Conservation (phyloP, 2,888 invertebrate genomes). For the Augiades crinisus region DNA sequence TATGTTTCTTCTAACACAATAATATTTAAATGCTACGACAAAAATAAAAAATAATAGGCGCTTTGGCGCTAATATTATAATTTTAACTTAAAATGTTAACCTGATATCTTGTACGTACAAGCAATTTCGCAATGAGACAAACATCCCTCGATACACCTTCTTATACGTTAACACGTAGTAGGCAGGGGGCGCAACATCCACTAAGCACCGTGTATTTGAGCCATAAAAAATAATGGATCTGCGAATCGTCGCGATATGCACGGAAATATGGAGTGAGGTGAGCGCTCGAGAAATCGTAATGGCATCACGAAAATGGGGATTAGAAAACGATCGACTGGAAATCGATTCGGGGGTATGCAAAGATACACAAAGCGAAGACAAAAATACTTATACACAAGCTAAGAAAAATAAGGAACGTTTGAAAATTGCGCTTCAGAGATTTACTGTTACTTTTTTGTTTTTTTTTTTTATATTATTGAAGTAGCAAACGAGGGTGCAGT, state of each 20-base stretch:
- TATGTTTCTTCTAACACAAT: no score
- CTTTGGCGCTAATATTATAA: no score
- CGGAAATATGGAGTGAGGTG: conserved; percentile 78
- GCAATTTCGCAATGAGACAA: not conserved
- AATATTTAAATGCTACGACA: no score
- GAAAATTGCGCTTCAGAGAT: no score
- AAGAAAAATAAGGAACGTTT: no score
- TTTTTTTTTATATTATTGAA: no score
- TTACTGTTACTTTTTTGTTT: no score
- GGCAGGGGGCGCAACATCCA: conserved; percentile 61
- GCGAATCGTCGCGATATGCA: conserved; percentile 79
- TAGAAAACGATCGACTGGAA: conserved; percentile 76
- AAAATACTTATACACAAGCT: not conserved
- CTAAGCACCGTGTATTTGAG: conserved; percentile 73
- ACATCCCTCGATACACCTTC: conserved; percentile 49
- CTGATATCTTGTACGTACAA: no score
- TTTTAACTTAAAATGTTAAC: no score
- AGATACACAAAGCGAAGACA: conserved; percentile 39
- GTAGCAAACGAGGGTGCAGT: no score
- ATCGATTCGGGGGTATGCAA: conserved; percentile 66
- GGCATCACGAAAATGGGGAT: conserved; percentile 78
- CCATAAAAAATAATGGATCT: conserved; percentile 81
- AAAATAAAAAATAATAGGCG: no score
- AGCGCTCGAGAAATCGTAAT: conserved; percentile 78
- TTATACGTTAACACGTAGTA: conserved; percentile 58